These are phyloP conservation scores for Ceyx cyanopectus DNA, from an alignment of 2,113 vertebrate genomes.

Conservation along the genomic window DNA sequence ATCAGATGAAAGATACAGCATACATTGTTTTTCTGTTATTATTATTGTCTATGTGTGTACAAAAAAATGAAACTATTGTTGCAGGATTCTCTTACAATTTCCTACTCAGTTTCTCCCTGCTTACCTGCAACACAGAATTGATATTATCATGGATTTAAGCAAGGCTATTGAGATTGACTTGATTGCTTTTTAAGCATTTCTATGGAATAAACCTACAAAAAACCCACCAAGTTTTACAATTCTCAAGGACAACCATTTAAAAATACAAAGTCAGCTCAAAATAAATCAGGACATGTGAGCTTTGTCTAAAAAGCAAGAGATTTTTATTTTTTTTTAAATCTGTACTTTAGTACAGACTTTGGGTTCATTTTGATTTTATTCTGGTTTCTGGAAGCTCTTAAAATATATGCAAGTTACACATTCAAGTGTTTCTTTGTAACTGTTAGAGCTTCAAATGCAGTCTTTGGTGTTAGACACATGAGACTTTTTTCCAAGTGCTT, in stretches of 20 bases:
- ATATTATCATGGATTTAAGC: background rate
- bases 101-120: background rate
- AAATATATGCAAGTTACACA: background rate
- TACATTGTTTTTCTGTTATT: background rate
- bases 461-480: background rate
- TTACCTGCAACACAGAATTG: background rate
- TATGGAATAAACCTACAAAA: background rate
- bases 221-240: background rate
- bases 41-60: background rate
- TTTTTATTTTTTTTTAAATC: background rate
- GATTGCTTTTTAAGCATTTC: conserved; percentile 16
- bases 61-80: background rate
- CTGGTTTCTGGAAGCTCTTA: conserved; percentile 6
- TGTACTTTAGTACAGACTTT: background rate
- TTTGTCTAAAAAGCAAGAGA: background rate
- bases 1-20: background rate
- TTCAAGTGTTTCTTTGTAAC: background rate
- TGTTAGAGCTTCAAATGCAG: background rate
- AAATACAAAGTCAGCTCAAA: background rate
- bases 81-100: background rate
- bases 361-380: background rate
- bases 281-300: background rate
- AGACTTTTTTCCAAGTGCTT: background rate
- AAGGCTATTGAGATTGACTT: background rate
- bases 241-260: background rate